Percentiles rank a stretch among this genome's conserved stretches.
phyloP scores from a whole-genome alignment of 2,113 vertebrate species.

The Microtus montanus region DNA sequence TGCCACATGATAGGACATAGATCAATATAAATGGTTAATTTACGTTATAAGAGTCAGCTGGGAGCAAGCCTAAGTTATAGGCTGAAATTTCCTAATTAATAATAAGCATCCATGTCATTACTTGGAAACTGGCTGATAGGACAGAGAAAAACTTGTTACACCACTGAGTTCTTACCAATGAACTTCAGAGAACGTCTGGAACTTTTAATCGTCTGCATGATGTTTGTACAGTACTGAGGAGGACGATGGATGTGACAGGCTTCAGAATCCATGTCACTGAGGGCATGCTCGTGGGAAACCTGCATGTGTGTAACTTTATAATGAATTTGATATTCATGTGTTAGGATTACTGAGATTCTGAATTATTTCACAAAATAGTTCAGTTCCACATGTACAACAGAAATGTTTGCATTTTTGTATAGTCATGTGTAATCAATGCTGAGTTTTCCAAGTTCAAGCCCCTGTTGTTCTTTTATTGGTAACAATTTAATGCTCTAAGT shows the following conservation, averaged over 20 bases:
- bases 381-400: neutral
- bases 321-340: constrained; percentile 8
- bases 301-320: neutral
- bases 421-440: neutral
- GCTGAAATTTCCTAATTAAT: no score
- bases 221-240: neutral
- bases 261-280: no score
- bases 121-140: no score
- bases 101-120: no score
- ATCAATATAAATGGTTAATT: no score
- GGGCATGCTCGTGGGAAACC: no score
- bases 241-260: no score
- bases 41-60: no score
- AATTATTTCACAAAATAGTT: constrained; percentile 30
- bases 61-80: no score
- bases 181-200: neutral
- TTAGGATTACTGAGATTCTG: neutral
- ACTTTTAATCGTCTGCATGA: constrained; percentile 43
- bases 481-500: neutral
- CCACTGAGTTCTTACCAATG: constrained; percentile 16
- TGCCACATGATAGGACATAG: no score
- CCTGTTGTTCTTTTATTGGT: neutral
- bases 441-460: neutral
- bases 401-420: neutral
- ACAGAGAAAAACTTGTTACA: no score